Evolutionary conservation across 2,888 invertebrate species (phyloP).

Genomic region (Napeogenes sylphis): DNA sequence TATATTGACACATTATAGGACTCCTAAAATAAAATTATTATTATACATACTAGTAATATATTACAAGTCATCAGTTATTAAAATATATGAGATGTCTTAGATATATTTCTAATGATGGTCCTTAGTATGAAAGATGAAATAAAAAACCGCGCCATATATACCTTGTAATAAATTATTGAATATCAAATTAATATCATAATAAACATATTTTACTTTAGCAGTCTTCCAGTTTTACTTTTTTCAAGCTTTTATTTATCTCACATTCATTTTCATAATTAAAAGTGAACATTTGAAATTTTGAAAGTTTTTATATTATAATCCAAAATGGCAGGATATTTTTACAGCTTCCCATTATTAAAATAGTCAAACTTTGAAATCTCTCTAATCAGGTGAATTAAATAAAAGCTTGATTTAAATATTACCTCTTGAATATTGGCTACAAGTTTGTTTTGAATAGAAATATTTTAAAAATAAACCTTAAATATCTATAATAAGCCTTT

Average conservation of each 20-base stretch:
- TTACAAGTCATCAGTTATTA: conserved; percentile 60
- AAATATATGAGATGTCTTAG: conserved; percentile 18
- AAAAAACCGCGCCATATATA: conserved; percentile 10
- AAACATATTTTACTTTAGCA: conserved; percentile 28
- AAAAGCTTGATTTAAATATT: not conserved
- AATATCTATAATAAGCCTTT: not conserved
- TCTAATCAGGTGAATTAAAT: not conserved
- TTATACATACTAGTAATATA: conserved; percentile 70
- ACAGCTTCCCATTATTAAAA: not conserved
- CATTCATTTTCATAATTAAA: not conserved
- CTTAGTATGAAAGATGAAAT: conserved; percentile 39
- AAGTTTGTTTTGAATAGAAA: not conserved
- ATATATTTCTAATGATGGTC: conserved; percentile 51
- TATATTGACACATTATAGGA: conserved; percentile 71
- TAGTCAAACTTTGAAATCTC: not conserved
- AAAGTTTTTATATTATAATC: not conserved
- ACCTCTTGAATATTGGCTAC: not conserved
- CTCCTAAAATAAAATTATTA: conserved; percentile 71
- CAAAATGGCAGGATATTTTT: too few relatives aligned
- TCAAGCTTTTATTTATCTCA: conserved; percentile 3
- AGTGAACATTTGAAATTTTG: not conserved
- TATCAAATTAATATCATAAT: conserved; percentile 53
- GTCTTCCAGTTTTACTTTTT: not conserved
- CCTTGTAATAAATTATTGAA: conserved; percentile 30
- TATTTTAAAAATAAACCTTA: not conserved